These are phyloP conservation scores for Myiozetetes cayanensis DNA, from an alignment of 2,113 vertebrate genomes.

Conservation along the genomic window DNA sequence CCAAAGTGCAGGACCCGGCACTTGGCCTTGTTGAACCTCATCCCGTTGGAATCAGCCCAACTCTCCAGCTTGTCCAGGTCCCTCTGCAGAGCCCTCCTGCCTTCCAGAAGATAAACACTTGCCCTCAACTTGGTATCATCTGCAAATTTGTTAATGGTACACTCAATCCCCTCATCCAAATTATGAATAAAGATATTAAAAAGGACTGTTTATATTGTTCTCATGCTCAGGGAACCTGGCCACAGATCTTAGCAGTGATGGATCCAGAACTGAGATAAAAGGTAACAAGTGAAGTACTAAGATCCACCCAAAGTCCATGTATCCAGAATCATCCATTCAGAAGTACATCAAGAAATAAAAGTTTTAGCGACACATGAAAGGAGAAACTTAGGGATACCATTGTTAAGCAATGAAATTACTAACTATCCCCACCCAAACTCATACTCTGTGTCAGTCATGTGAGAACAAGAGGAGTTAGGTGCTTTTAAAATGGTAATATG, in stretches of 20 bases:
- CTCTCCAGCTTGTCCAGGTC: no score
- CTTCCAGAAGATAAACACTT: no score
- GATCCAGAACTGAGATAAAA: background rate
- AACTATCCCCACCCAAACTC: background rate
- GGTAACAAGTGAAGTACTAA: background rate
- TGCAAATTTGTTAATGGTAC: no score
- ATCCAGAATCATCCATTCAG: background rate
- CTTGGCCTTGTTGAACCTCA: no score
- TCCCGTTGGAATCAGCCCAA: no score
- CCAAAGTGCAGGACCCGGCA: no score
- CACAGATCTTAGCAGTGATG: background rate
- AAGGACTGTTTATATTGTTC: background rate
- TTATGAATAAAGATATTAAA: no score
- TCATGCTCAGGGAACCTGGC: background rate
- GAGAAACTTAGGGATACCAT: background rate
- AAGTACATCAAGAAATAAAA: background rate
- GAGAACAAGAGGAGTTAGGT: background rate
- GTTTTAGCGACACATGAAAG: background rate
- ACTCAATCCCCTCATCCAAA: no score
- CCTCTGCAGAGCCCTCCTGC: no score
- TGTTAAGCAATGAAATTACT: background rate
- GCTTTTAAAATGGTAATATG: background rate
- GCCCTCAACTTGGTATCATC: no score
- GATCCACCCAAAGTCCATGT: rapidly evolving
- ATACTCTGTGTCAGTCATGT: background rate